phyloP scores from a whole-genome alignment of 2,888 invertebrate genomes.

The Drosophila leonis region DNA sequence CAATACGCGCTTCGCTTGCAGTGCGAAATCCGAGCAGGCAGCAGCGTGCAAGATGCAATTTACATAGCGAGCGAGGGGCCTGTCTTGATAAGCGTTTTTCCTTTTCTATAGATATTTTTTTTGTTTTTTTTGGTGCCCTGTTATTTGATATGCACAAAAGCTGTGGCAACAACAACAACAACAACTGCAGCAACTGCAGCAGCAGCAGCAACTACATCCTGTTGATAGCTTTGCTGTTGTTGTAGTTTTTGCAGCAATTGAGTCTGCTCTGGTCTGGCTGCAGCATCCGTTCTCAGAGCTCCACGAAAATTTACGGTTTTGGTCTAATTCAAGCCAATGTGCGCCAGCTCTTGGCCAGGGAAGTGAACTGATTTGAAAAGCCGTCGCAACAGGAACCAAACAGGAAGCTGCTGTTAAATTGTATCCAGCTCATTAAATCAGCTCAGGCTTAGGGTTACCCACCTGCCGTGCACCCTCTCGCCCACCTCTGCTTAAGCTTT shows the following conservation, averaged over 20 bases:
- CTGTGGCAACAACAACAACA: slow-evolving; percentile 15
- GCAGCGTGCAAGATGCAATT: slow-evolving; percentile 75
- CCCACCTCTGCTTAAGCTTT: slow-evolving; percentile 7
- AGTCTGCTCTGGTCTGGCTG: slow-evolving; percentile 18
- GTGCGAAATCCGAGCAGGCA: slow-evolving; percentile 70
- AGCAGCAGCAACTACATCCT: slow-evolving; percentile 49
- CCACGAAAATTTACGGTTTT: slow-evolving; percentile 78
- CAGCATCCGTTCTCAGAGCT: slow-evolving; percentile 75
- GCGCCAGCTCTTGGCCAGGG: slow-evolving; percentile 72
- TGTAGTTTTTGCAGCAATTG: slow-evolving; percentile 31
- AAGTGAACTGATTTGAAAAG: slow-evolving; percentile 81
- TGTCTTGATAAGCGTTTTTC: slow-evolving; percentile 57
- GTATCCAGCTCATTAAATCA: slow-evolving; percentile 77
- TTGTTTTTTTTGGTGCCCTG: slow-evolving; percentile 66
- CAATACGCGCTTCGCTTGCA: slow-evolving; percentile 55
- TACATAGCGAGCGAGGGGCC: slow-evolving; percentile 45
- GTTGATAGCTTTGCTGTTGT: slow-evolving; percentile 47
- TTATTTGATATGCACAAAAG: slow-evolving; percentile 67
- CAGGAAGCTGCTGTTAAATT: slow-evolving; percentile 78
- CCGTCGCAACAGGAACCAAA: slow-evolving; percentile 74
- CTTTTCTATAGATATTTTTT: slow-evolving; percentile 46
- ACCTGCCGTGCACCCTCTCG: background rate
- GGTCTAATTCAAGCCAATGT: slow-evolving; percentile 72
- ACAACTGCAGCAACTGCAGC: slow-evolving; percentile 15
- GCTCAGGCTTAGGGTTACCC: slow-evolving; percentile 41